Percentiles rank a stretch among this genome's conserved stretches.
Evolutionary conservation across 2,797 vertebrate genomes (phyloP).

Genomic region (Sebastes diaconus): DNA sequence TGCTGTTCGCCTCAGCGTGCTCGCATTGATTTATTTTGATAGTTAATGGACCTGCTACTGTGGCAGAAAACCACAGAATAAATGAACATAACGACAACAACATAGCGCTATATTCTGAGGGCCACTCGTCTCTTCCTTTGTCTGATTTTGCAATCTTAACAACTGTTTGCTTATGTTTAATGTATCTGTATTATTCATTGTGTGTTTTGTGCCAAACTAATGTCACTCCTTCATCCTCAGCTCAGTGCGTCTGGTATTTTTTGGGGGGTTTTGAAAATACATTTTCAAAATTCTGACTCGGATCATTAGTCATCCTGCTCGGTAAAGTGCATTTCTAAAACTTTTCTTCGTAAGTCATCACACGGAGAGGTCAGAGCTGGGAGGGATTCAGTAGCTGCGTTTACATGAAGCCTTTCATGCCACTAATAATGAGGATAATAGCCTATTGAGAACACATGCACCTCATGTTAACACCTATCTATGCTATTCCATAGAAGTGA

Average conservation of each 20-base stretch:
- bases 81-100: slow-evolving; percentile 21
- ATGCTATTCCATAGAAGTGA: neutral
- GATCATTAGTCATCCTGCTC: slow-evolving; percentile 9
- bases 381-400: neutral
- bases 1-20: slow-evolving; percentile 40
- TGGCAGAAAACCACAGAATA: slow-evolving; percentile 29
- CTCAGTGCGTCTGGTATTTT: slow-evolving; percentile 13
- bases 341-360: neutral
- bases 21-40: slow-evolving; percentile 59
- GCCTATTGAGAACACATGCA: neutral
- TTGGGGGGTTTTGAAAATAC: slow-evolving; percentile 3
- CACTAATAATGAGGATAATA: neutral
- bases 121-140: slow-evolving; percentile 10
- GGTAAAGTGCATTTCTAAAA: neutral
- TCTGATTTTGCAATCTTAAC: slow-evolving; percentile 30
- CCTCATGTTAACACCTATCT: neutral
- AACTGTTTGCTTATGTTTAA: slow-evolving; percentile 29
- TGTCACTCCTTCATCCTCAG: slow-evolving; percentile 15
- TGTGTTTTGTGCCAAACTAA: neutral
- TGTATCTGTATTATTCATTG: slow-evolving; percentile 18
- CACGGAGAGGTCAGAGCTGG: neutral
- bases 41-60: slow-evolving; percentile 34
- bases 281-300: neutral
- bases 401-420: neutral
- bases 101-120: neutral